phyloP scores from a whole-genome alignment of 2,797 vertebrate species.

The Heterohyrax brucei region DNA sequence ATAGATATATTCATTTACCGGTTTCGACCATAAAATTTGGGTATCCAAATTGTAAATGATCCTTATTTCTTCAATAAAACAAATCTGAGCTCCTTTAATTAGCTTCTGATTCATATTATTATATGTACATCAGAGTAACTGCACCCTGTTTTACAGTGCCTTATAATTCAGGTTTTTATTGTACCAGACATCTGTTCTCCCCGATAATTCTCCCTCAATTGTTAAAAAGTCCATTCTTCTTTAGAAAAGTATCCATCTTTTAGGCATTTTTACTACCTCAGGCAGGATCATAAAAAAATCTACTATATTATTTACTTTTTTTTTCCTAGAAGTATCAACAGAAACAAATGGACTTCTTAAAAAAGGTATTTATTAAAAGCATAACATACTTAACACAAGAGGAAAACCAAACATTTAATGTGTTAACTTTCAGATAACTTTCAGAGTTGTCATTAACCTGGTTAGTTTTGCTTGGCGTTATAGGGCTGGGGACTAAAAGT shows the following conservation, averaged over 20 bases:
- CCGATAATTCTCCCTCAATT: conserved; percentile 61
- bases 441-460: background rate
- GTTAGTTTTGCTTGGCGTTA: background rate
- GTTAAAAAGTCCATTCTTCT: conserved; percentile 1
- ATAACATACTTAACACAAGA: background rate
- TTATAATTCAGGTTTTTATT: conserved; percentile 50
- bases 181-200: conserved; percentile 17
- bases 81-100: conserved; percentile 32
- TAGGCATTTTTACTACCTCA: conserved; percentile 28
- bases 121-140: conserved; percentile 65
- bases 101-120: conserved; percentile 24
- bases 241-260: conserved; percentile 16
- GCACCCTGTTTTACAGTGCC: background rate
- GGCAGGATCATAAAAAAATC: background rate
- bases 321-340: conserved; percentile 1
- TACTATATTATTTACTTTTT: conserved; percentile 51
- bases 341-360: conserved; percentile 8
- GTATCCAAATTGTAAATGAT: conserved; percentile 34
- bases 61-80: conserved; percentile 13
- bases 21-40: conserved; percentile 34
- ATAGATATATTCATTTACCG: background rate
- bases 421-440: background rate
- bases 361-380: conserved; percentile 22
- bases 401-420: background rate
- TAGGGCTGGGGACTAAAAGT: background rate